Base-by-base conservation (phyloP, 2,797 vertebrate species). In the Rhabdomys pumilio region DNA sequence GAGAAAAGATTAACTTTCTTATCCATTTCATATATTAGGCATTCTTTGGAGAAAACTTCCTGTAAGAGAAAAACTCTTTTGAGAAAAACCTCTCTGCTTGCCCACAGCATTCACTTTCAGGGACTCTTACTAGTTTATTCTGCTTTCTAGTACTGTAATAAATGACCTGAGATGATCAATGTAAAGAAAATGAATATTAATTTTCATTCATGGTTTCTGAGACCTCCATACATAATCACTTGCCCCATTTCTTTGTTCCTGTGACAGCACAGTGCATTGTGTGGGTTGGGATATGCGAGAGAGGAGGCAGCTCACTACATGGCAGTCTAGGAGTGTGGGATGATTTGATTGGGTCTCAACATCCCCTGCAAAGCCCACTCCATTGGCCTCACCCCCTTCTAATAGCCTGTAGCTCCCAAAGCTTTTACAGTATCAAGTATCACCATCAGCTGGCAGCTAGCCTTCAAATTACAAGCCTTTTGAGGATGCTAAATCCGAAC, bases 1-100 rank as follows among this genome's bases (percentile, higher is more conserved):
- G 63, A 53, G 29, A 65, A 90, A 91, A 77, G n/a, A 47, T 73
- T 41, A 91, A 91, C 63, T 29, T 55, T 53, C 85, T 65, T 17
- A 53, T 17, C 57, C 29, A 38, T 0, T 3, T 93, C 57, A 87
- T 53, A 72, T 59, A 20, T 38, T 72, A 69, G 38, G 12, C 29
- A 38, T 79, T 93, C 73, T 89, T 90, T 91, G 38, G 19, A 83
- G 47, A 97, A 61, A 57, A 59, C 67, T 31, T 95, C 29, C 38
- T 61, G 7, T 3, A 59, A 88, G 38, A 38, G 7, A 72, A 38
- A 72, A 72, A 72, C 17, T 72, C 69, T 72, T 72, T 19, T 69
- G 69, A 38, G 67, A 38, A 38, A 72, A 72, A 31, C 14, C 22
- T 24, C 41, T 79, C 15, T 14, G 14, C 2, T 3, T 0, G 4